These are phyloP conservation scores for Stichodactyla mertensii DNA, from an alignment of 64 coral and sea anemone genomes.

Conservation along the genomic window DNA sequence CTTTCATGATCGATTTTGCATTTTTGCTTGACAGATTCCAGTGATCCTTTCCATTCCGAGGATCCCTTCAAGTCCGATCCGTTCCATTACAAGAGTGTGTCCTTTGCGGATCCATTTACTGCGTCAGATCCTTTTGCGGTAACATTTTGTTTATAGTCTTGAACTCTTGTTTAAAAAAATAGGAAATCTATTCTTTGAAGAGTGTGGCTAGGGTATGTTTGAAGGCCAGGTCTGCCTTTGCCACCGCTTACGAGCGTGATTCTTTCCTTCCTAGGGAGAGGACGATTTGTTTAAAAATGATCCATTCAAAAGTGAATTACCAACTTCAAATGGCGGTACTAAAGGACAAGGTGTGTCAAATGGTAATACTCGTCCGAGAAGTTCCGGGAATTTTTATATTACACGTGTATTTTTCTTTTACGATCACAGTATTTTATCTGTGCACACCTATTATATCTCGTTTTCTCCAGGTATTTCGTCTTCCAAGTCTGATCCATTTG, in stretches of 20 bases:
- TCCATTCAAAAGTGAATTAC: conserved; percentile 66
- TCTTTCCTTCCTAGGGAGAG: conserved; percentile 38
- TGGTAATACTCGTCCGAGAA: background rate
- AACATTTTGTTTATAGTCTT: conserved; percentile 6
- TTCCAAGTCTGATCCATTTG: conserved; percentile 83
- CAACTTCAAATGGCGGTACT: conserved; percentile 51
- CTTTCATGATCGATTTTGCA: background rate
- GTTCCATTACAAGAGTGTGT: conserved; percentile 95
- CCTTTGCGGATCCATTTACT: conserved; percentile 91
- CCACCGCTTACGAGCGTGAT: background rate
- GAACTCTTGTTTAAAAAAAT: background rate
- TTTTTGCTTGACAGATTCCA: conserved; percentile 54
- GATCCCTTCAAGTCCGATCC: conserved; percentile 99
- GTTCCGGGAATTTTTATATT: too few species aligned
- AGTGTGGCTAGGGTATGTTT: too few species aligned
- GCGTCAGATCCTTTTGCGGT: conserved; percentile 94
- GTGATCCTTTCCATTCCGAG: conserved; percentile 86
- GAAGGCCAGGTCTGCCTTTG: background rate
- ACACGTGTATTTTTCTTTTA: background rate
- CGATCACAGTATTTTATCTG: background rate
- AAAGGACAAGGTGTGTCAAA: conserved; percentile 33
- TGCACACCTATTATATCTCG: background rate
- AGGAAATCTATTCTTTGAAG: too few species aligned
- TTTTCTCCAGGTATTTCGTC: conserved; percentile 46
- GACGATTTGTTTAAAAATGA: conserved; percentile 83